Conservation (phyloP, 2,113 vertebrate species). For the Alaudala cheleensis region DNA sequence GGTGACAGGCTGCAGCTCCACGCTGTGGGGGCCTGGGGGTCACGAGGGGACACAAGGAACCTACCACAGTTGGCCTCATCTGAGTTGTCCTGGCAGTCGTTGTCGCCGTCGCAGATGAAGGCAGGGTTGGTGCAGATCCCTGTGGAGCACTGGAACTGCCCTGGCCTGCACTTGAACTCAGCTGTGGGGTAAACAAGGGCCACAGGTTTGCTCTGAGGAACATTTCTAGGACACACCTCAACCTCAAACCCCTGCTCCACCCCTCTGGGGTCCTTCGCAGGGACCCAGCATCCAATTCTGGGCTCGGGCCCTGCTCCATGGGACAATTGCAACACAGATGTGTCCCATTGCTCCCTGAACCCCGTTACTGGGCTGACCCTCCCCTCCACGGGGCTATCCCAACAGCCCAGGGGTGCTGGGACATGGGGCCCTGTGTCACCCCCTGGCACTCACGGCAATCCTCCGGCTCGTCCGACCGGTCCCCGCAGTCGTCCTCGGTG, state of each 20-base stretch:
- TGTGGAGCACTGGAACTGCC: conserved; percentile 96
- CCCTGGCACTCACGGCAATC: conserved; percentile 89
- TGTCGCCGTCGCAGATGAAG: conserved; percentile 98
- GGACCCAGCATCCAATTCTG: not conserved
- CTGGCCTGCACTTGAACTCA: conserved; percentile 93
- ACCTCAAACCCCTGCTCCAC: accelerated
- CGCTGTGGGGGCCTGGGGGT: accelerated
- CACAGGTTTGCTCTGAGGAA: not conserved
- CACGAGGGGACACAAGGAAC: not conserved
- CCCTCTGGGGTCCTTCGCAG: not conserved
- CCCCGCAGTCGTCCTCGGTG: conserved; percentile 96
- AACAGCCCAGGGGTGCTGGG: not conserved
- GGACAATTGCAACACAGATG: accelerated
- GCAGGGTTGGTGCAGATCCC: conserved; percentile 98
- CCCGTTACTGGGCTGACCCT: accelerated
- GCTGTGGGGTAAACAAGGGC: conserved; percentile 68
- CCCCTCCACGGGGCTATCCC: not conserved
- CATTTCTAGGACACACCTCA: not conserved
- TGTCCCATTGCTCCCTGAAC: not conserved
- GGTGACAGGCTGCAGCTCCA: not conserved
- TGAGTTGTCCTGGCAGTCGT: conserved; percentile 96
- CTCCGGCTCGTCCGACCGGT: conserved; percentile 90
- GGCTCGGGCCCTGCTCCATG: not conserved
- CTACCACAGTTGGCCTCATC: conserved; percentile 95
- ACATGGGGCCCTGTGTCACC: accelerated